Conservation (phyloP, 2,113 vertebrate genomes). For the Tetrao urogallus region DNA sequence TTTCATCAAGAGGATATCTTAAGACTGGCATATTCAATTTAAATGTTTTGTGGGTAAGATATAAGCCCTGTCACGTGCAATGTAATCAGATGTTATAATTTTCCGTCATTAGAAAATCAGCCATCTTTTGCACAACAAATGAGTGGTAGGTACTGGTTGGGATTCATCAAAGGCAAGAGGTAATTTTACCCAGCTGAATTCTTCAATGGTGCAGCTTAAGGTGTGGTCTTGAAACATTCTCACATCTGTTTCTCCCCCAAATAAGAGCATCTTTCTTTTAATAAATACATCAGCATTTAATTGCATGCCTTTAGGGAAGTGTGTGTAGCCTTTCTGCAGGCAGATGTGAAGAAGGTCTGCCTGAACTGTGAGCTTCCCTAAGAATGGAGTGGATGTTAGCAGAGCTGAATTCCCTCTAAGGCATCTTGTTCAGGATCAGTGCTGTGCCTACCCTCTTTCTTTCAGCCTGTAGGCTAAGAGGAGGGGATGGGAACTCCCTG, state of each 20-base stretch:
- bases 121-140: background rate
- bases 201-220: background rate
- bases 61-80: background rate
- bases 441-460: background rate
- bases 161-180: background rate
- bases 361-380: background rate
- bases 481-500: background rate
- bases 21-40: background rate
- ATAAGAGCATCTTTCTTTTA: constrained; percentile 20
- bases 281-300: background rate
- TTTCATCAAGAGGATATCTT: background rate
- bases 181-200: constrained; percentile 14
- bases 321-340: background rate
- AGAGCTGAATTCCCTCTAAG: background rate
- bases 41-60: background rate
- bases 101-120: background rate
- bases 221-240: constrained; percentile 37
- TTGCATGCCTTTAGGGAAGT: background rate
- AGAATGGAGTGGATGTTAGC: rapidly evolving
- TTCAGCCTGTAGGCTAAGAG: background rate
- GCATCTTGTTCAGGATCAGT: background rate
- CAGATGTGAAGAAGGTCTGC: background rate
- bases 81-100: background rate
- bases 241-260: constrained; percentile 12
- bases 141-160: background rate